Evolutionary conservation across 2,113 vertebrate species (phyloP).

Genomic region (Tachycineta bicolor): DNA sequence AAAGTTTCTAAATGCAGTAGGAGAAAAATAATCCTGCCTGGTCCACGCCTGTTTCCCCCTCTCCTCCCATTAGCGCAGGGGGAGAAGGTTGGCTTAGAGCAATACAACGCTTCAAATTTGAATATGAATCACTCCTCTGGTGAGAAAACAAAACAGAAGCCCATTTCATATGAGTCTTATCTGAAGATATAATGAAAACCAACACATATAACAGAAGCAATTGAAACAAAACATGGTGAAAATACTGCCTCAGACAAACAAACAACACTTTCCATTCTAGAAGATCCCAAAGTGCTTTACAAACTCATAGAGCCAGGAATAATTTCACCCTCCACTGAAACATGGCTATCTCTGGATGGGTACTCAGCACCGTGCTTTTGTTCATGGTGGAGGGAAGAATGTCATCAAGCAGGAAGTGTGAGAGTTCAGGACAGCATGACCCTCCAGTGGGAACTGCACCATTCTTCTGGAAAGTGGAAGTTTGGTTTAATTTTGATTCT

Average conservation of each 20-base stretch:
- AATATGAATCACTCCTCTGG: constrained; percentile 50
- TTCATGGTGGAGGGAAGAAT: not conserved
- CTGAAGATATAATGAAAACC: constrained; percentile 20
- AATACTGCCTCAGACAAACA: not conserved
- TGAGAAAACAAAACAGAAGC: constrained; percentile 39
- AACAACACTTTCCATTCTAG: not conserved
- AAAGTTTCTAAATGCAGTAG: constrained; percentile 29
- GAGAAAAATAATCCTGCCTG: not conserved
- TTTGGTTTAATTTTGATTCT: not conserved
- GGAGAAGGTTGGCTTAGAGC: constrained; percentile 21
- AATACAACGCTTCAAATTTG: not conserved
- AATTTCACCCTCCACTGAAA: not conserved
- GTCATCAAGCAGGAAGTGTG: not conserved
- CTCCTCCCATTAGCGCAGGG: not conserved
- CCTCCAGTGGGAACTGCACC: not conserved
- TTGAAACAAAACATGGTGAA: not conserved
- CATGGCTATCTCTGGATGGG: not conserved
- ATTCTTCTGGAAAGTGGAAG: not conserved
- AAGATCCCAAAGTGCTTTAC: not conserved
- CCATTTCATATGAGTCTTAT: not conserved
- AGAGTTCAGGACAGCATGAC: not conserved
- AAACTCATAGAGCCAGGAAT: not conserved
- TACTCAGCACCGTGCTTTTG: not conserved
- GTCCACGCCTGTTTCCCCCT: not conserved
- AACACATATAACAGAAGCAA: not conserved